Conservation (phyloP, 2,113 vertebrate species). For the Maccullochella peelii region DNA sequence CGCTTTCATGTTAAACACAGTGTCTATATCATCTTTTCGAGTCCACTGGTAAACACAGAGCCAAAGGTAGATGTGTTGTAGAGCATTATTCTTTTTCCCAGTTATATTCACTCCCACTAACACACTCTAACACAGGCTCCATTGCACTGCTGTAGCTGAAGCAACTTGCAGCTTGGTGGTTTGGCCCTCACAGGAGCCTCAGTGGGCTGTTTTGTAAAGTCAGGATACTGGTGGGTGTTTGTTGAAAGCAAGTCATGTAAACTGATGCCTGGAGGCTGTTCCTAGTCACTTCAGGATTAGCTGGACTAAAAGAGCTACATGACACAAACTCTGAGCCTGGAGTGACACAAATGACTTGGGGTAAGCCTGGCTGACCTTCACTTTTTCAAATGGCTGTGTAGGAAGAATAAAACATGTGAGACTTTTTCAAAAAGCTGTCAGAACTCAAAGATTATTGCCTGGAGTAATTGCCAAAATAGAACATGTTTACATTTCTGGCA, state of each 20-base stretch:
- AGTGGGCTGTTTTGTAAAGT: slow-evolving; percentile 52
- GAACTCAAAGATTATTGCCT: background rate
- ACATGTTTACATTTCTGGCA: background rate
- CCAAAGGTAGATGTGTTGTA: slow-evolving; percentile 10
- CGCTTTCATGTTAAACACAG: slow-evolving; percentile 64
- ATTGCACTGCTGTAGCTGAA: background rate
- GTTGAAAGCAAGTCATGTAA: slow-evolving; percentile 66
- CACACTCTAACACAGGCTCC: background rate
- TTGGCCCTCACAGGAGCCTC: slow-evolving; percentile 41
- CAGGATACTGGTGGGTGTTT: slow-evolving; percentile 52
- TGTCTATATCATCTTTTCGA: slow-evolving; percentile 45
- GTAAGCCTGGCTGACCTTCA: slow-evolving; percentile 33
- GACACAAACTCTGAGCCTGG: slow-evolving; percentile 47
- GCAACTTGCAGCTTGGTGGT: slow-evolving; percentile 18
- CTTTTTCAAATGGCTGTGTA: slow-evolving; percentile 7
- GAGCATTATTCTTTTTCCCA: background rate
- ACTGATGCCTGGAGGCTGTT: slow-evolving; percentile 55
- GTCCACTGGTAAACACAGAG: slow-evolving; percentile 50
- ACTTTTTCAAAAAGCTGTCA: background rate
- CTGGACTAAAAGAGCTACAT: slow-evolving; percentile 43
- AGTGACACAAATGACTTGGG: slow-evolving; percentile 28
- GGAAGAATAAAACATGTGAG: background rate
- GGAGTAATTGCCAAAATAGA: background rate
- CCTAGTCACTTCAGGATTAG: slow-evolving; percentile 57
- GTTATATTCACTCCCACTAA: background rate